These are phyloP conservation scores for Heliconius hewitsoni DNA, from an alignment of 1,140 invertebrate species.

Conservation along the genomic window DNA sequence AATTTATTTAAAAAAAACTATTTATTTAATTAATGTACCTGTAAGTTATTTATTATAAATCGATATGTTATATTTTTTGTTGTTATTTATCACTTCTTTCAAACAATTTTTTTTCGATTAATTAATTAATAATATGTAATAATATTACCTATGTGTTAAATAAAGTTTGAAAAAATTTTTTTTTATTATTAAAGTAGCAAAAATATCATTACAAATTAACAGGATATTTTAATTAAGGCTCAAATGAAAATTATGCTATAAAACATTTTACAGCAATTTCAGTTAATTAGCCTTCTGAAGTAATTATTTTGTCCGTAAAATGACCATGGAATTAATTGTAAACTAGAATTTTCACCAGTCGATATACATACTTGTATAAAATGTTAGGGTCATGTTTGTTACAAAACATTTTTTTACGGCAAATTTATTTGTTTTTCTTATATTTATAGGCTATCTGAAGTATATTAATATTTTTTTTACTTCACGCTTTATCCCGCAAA, in stretches of 20 bases:
- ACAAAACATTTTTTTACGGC: too few species aligned
- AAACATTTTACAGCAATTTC: constrained; percentile 20
- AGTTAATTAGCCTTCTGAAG: constrained; percentile 13
- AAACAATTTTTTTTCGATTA: neutral
- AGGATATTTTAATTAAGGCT: constrained; percentile 17
- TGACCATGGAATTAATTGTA: constrained; percentile 27
- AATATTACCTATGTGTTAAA: neutral
- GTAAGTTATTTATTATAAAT: constrained; percentile 32
- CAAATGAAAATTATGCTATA: constrained; percentile 16
- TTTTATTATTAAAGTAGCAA: neutral
- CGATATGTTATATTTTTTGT: constrained; percentile 13
- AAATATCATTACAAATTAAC: constrained; percentile 7
- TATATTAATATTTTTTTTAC: too few species aligned
- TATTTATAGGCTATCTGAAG: too few species aligned
- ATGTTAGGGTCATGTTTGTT: neutral
- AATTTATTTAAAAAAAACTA: constrained; percentile 27
- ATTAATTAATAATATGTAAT: neutral
- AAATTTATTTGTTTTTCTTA: too few species aligned
- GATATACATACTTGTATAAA: neutral
- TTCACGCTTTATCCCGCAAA: too few species aligned
- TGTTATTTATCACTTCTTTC: constrained; percentile 1
- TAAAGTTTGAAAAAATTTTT: neutral
- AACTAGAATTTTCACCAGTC: constrained; percentile 14
- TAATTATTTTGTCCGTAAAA: constrained; percentile 28
- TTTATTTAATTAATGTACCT: constrained; percentile 33